Conservation (phyloP, 1,140 invertebrate genomes). For the Liolophura sinensis region DNA sequence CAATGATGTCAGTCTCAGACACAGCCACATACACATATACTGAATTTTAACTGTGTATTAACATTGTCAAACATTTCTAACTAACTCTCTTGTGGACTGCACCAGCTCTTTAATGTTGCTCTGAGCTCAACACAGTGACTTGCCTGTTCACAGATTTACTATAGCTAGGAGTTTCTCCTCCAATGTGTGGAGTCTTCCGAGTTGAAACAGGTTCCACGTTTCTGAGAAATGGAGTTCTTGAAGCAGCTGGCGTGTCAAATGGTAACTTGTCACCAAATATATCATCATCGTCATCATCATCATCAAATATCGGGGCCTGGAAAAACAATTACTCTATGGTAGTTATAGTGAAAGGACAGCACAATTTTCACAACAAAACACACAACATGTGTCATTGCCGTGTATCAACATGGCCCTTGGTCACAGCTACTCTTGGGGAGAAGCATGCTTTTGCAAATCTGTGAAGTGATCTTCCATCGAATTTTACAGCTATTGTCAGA, state of each 20-base stretch:
- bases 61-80: background rate
- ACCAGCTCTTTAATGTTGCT: background rate
- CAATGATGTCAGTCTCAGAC: too few relatives aligned
- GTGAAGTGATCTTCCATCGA: too few relatives aligned
- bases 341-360: too few relatives aligned
- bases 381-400: too few relatives aligned
- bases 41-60: background rate
- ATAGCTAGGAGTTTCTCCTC: background rate
- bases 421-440: too few relatives aligned
- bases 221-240: background rate
- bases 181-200: background rate
- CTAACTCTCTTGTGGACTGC: background rate
- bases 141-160: conserved; percentile 1
- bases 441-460: too few relatives aligned
- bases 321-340: too few relatives aligned
- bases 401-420: too few relatives aligned
- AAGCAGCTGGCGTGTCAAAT: background rate
- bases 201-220: background rate
- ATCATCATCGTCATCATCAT: conserved; percentile 1
- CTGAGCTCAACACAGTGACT: background rate
- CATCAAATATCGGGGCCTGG: background rate
- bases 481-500: too few relatives aligned
- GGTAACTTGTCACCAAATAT: background rate
- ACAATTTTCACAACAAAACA: too few relatives aligned
- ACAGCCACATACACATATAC: background rate